Percentiles rank a stretch among this genome's conserved stretches.
These are phyloP conservation scores for Rotaria socialis DNA, from an alignment of 2,888 invertebrate species.

Conservation along the genomic window DNA sequence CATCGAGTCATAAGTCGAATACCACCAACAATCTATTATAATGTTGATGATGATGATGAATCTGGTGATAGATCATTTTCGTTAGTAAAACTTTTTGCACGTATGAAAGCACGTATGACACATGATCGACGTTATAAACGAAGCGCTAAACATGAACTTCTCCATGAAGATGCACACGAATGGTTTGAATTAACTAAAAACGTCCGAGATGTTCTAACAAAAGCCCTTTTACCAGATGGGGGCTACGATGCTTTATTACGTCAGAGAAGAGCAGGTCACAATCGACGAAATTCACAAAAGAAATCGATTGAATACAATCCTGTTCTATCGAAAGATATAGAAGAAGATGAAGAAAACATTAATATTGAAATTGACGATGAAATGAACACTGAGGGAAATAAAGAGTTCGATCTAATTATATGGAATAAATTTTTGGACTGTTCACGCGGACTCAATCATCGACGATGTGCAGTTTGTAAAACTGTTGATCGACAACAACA, in stretches of 20 bases:
- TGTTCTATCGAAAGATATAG: neutral
- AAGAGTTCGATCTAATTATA: neutral
- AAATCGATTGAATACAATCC: neutral
- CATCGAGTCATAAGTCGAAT: neutral
- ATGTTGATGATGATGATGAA: neutral
- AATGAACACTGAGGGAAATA: neutral
- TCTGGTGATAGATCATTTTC: neutral
- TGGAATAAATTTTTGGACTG: neutral
- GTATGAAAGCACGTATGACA: neutral
- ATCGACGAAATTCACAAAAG: neutral
- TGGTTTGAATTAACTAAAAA: neutral
- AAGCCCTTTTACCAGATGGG: neutral
- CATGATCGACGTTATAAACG: neutral
- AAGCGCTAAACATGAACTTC: neutral
- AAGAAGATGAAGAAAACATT: conserved; percentile 16
- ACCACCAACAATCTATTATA: neutral
- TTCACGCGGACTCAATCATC: neutral
- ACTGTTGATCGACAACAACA: neutral
- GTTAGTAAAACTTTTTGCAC: conserved; percentile 1
- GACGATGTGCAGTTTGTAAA: neutral
- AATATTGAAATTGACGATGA: neutral
- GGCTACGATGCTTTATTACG: neutral
- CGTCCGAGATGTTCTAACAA: neutral
- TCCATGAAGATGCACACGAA: neutral
- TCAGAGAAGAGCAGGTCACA: neutral